phyloP scores from a whole-genome alignment of 2,113 vertebrate species.

The Myrmecobius fasciatus region DNA sequence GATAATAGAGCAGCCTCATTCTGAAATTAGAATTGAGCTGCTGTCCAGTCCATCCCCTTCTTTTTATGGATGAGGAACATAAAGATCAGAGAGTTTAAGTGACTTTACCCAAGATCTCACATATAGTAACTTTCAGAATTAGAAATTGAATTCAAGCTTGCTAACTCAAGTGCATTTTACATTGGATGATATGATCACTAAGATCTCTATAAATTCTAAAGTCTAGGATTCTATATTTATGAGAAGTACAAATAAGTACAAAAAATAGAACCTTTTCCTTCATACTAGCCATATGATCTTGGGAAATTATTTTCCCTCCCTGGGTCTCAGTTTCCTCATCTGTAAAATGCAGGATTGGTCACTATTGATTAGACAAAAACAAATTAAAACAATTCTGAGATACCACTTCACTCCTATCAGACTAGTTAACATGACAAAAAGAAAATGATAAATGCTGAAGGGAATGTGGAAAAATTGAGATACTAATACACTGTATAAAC shows the following conservation, averaged over 20 bases:
- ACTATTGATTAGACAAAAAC: not conserved
- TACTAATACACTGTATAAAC: not conserved
- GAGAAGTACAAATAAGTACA: not conserved
- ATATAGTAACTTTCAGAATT: not conserved
- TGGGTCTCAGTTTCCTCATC: not conserved
- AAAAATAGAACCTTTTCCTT: not conserved
- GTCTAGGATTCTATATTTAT: too few relatives aligned
- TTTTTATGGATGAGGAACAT: not conserved
- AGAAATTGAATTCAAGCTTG: not conserved
- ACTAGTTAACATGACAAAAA: not conserved
- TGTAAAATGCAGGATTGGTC: not conserved
- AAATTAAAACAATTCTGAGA: not conserved
- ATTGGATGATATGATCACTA: not conserved
- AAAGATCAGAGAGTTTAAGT: not conserved
- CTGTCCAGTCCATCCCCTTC: not conserved
- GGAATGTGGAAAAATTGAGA: not conserved
- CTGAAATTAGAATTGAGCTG: not conserved
- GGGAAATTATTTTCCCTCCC: not conserved
- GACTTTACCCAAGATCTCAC: not conserved
- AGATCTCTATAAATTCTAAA: not conserved
- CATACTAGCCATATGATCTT: not conserved
- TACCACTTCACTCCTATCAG: not conserved
- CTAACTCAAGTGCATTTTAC: not conserved
- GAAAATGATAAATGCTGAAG: not conserved
- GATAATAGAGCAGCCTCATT: not conserved